Evolutionary conservation across 2,797 vertebrate genomes (phyloP), one percentile per base, ranked within the genome.

Genomic region (Pipistrellus pygmaeus): DNA sequence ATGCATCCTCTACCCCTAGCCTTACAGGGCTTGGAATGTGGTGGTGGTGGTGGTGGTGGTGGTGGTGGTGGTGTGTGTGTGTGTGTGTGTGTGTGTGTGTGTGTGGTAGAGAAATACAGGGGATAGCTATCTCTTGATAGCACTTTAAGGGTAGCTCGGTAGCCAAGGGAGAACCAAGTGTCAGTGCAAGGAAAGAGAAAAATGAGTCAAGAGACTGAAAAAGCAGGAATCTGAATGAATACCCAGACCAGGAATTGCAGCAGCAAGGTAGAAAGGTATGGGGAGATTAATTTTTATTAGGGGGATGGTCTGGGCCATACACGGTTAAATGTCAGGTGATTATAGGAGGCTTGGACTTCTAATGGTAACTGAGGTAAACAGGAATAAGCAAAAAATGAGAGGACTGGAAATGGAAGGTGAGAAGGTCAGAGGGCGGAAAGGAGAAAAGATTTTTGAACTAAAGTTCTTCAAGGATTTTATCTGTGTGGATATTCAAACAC

Each of bases 381-480:
- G 23, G 53, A 85, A 71, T 25, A 5, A 8, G 25, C 71, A 64
- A 64, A 73, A 60, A 30, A 44, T 17, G 25, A 66, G 20, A 38
- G 3, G 18, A 72, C 35, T 6, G 46, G 27, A 15, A 48, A 64
- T 7, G 15, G 68, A 90, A 2, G 25, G 8, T 20, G 6, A 51
- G 46, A 64, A 2, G 10, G 5, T 38, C 27, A 60, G n/a, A 88
- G 20, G 53, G 64, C 64, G 5, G 48, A 81, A 78, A 85, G 32
- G 25, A 73, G 51, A 88, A 80, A 64, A 76, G 17, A 77, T 30
- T 83, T 73, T 11, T 46, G 21, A 84, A 38, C 7, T 53, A 30
- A 81, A 81, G n/a, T 60, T 91, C 32, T 64, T 88, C 21, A 62
- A 55, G 21, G 35, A 68, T 25, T 75, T 91, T 83, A 41, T 23